Evolutionary conservation across 2,888 invertebrate species (phyloP).

Genomic region (Arge pagana): DNA sequence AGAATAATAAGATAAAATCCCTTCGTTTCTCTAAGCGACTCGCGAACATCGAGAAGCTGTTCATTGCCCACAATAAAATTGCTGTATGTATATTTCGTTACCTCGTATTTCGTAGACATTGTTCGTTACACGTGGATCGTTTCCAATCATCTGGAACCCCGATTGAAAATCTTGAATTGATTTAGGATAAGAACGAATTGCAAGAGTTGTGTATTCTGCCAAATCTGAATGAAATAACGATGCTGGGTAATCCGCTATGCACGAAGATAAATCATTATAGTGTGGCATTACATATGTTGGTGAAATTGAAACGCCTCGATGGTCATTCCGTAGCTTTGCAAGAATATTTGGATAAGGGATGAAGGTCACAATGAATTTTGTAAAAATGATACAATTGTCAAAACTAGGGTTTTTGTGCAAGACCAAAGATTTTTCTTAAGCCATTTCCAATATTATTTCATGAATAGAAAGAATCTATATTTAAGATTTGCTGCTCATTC

Average conservation of each 20-base stretch:
- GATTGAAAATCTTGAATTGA: too few species aligned
- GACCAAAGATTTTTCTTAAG: too few species aligned
- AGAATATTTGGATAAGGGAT: conserved; percentile 3
- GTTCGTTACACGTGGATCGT: too few species aligned
- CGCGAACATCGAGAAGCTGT: conserved; percentile 31
- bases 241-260: conserved; percentile 28
- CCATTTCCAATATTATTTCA: too few species aligned
- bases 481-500: too few species aligned
- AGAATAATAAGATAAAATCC: conserved; percentile 35
- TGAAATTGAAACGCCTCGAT: conserved; percentile 5
- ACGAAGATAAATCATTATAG: conserved; percentile 20
- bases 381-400: too few species aligned
- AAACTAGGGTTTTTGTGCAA: too few species aligned
- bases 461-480: too few species aligned
- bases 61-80: conserved; percentile 37
- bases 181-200: conserved; percentile 6
- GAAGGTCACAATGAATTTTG: too few species aligned
- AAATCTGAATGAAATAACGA: conserved; percentile 26
- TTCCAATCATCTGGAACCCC: too few species aligned
- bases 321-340: conserved; percentile 4
- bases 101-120: too few species aligned
- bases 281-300: conserved; percentile 2
- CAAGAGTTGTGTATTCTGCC: conserved; percentile 1
- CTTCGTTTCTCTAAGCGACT: conserved; percentile 31
- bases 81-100: conserved; percentile 30